Evolutionary conservation across 2,888 invertebrate genomes (phyloP).

Genomic region (Nomada ruficornis): DNA sequence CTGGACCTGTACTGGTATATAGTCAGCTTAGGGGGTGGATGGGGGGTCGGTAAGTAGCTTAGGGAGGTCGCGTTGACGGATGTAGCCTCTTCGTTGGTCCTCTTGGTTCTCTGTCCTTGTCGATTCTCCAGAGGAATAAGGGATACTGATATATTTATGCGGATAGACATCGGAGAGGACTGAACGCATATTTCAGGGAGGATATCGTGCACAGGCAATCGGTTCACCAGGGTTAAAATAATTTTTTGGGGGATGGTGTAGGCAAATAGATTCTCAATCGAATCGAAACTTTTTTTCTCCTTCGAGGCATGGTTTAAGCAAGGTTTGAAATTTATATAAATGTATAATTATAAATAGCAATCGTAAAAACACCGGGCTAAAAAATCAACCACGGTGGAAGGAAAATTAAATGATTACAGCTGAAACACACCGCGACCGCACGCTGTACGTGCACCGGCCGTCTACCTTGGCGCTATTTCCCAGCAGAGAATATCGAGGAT

Average conservation of each 20-base stretch:
- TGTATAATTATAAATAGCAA: too few species aligned
- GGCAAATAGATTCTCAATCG: too few species aligned
- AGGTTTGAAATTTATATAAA: too few species aligned
- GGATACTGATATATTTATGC: conserved; percentile 23
- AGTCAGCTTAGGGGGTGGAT: conserved; percentile 72
- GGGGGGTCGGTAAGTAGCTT: conserved; percentile 65
- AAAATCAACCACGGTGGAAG: too few species aligned
- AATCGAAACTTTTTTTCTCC: too few species aligned
- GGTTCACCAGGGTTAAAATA: conserved; percentile 15
- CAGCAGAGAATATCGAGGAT: neutral
- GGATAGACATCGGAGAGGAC: conserved; percentile 8
- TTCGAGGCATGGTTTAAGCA: too few species aligned
- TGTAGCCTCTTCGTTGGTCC: conserved; percentile 12
- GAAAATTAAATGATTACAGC: conserved; percentile 17
- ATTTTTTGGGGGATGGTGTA: too few species aligned
- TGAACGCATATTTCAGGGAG: conserved; percentile 12
- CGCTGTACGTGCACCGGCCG: too few species aligned
- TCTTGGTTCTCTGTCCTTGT: neutral
- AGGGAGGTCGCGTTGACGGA: conserved; percentile 53
- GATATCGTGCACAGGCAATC: conserved; percentile 2
- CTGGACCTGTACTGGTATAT: conserved; percentile 63
- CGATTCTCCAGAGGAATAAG: conserved; percentile 12
- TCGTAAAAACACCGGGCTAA: neutral
- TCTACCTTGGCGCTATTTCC: conserved; percentile 5
- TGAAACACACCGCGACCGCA: neutral